phyloP scores from a whole-genome alignment of 1,140 invertebrate species.

The Euglossa dilemma region DNA sequence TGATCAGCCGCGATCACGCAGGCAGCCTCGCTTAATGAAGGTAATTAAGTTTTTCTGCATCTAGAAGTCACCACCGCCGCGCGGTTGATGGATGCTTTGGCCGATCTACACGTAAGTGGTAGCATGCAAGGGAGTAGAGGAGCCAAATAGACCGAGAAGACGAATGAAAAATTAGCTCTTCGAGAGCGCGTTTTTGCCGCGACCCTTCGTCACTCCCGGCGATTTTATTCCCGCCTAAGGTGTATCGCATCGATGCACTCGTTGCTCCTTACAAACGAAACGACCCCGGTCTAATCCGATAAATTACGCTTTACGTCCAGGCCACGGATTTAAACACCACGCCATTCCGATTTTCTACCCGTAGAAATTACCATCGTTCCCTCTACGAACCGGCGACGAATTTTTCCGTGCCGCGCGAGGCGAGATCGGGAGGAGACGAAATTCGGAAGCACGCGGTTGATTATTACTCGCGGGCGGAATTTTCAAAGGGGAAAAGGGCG shows the following conservation, averaged over 20 bases:
- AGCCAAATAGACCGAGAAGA: slow-evolving; percentile 73
- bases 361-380: slow-evolving; percentile 1
- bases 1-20: slow-evolving; percentile 68
- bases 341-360: slow-evolving; percentile 23
- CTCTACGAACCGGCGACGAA: background rate
- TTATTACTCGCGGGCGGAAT: too few relatives aligned
- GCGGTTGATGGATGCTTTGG: slow-evolving; percentile 79
- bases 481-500: slow-evolving; percentile 2
- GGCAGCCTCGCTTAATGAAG: slow-evolving; percentile 79
- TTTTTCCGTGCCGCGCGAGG: background rate
- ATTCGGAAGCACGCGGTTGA: background rate
- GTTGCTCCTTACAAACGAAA: slow-evolving; percentile 54
- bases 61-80: slow-evolving; percentile 72
- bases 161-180: slow-evolving; percentile 79
- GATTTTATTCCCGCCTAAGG: slow-evolving; percentile 75
- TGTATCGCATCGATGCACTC: slow-evolving; percentile 69
- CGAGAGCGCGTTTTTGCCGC: slow-evolving; percentile 69
- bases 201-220: slow-evolving; percentile 69
- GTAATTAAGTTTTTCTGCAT: slow-evolving; percentile 82
- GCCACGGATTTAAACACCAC: slow-evolving; percentile 29
- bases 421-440: background rate
- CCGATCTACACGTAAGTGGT: slow-evolving; percentile 74
- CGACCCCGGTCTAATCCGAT: slow-evolving; percentile 46
- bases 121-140: slow-evolving; percentile 62
- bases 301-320: slow-evolving; percentile 48